Conservation (phyloP, 2,797 vertebrate genomes). For the Chloroceryle amazona region DNA sequence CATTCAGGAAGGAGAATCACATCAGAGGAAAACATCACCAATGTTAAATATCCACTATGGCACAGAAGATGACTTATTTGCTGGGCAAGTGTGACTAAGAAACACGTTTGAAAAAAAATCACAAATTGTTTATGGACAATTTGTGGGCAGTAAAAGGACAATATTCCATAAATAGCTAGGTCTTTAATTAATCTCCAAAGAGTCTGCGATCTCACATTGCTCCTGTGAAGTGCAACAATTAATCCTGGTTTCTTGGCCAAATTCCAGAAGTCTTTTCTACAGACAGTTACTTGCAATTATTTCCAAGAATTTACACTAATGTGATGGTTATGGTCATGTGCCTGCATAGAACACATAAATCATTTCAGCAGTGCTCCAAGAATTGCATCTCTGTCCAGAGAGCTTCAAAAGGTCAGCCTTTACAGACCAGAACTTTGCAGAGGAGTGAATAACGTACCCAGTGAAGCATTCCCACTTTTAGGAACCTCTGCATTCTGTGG, state of each 20-base stretch:
- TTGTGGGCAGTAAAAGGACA: conserved; percentile 20
- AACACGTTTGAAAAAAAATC: background rate
- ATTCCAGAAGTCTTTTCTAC: background rate
- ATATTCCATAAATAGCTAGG: conserved; percentile 9
- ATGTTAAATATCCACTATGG: conserved; percentile 11
- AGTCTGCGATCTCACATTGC: background rate
- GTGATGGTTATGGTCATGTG: background rate
- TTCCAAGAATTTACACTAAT: conserved; percentile 23
- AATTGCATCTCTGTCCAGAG: conserved; percentile 9
- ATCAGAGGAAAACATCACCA: background rate
- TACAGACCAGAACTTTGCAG: conserved; percentile 15
- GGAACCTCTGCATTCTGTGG: conserved; percentile 46
- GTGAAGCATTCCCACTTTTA: conserved; percentile 37
- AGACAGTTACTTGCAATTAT: conserved; percentile 34
- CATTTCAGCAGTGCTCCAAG: background rate
- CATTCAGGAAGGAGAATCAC: conserved; percentile 35
- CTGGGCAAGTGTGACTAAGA: background rate
- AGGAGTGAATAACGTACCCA: conserved; percentile 64
- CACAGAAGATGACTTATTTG: background rate
- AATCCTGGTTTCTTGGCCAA: background rate
- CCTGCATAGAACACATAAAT: background rate
- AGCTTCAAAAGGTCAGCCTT: conserved; percentile 15
- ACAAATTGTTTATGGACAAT: background rate
- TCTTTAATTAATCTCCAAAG: conserved; percentile 25
- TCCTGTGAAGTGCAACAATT: background rate